Conservation (phyloP, 2,797 vertebrate genomes). For the Arrhamphus sclerolepis region DNA sequence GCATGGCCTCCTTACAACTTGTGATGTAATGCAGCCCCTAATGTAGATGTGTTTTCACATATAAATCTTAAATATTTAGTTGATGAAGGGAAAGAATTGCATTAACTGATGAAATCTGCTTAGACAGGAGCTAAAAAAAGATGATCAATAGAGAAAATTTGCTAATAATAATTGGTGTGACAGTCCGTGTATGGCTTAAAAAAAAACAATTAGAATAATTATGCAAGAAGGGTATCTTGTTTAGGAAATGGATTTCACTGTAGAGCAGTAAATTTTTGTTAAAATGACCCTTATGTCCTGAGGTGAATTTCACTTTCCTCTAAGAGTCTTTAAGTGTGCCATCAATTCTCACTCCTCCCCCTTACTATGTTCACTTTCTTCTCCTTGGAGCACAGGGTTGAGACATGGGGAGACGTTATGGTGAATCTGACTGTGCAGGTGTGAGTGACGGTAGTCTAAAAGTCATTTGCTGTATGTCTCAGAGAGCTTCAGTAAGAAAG, state of each 20-base stretch:
- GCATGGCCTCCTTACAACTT: too few species aligned
- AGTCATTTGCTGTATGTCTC: conserved; percentile 2
- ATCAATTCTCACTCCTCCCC: conserved; percentile 38
- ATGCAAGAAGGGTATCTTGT: background rate
- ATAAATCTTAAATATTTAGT: too few species aligned
- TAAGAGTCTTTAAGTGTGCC: conserved; percentile 44
- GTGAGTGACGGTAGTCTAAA: conserved; percentile 26
- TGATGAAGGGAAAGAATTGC: too few species aligned
- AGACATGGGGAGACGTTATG: background rate
- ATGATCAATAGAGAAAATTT: too few species aligned
- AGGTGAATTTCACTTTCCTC: conserved; percentile 40
- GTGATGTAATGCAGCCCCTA: too few species aligned
- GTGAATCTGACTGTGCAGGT: conserved; percentile 28
- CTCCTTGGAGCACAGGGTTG: conserved; percentile 7
- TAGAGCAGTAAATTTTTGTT: conserved; percentile 1
- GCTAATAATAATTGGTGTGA: too few species aligned
- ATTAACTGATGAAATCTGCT: too few species aligned
- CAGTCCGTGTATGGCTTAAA: too few species aligned
- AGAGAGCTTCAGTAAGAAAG: background rate
- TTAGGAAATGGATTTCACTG: conserved; percentile 26
- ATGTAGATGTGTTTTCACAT: too few species aligned
- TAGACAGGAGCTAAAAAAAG: too few species aligned
- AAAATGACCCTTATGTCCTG: conserved; percentile 31
- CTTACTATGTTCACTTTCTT: conserved; percentile 28
- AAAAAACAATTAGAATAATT: too few species aligned